Percentiles rank a stretch among this genome's conserved stretches.
Conservation (phyloP, 2,113 vertebrate species). For the Ctenomys sociabilis region DNA sequence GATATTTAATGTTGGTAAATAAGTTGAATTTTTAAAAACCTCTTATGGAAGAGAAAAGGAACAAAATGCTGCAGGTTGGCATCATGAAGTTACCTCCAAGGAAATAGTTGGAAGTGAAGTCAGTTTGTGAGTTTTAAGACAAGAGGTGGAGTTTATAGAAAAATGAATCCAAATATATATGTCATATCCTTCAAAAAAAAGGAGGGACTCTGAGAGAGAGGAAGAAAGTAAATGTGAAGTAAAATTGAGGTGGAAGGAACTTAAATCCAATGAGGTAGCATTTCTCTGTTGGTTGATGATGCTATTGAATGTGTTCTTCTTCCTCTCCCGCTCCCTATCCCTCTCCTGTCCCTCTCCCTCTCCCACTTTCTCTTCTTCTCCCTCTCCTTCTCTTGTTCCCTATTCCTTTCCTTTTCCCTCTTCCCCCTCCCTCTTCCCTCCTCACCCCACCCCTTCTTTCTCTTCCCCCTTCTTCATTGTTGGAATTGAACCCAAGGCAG, state of each 20-base stretch:
- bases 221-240: not conserved
- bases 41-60: not conserved
- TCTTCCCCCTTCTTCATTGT: not conserved
- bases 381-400: not conserved
- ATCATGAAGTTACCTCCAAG: not conserved
- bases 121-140: not conserved
- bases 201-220: not conserved
- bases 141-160: not conserved
- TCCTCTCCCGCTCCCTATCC: too few species aligned
- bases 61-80: not conserved
- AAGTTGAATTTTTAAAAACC: not conserved
- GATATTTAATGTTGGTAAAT: conserved; percentile 16
- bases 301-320: not conserved
- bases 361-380: not conserved
- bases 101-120: not conserved
- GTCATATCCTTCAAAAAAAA: not conserved
- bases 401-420: not conserved
- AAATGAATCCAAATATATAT: not conserved
- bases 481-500: not conserved
- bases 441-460: too few species aligned
- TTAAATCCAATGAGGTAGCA: not conserved
- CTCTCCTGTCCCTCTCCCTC: too few species aligned
- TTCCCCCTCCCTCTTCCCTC: not conserved
- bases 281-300: not conserved
- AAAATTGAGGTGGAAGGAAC: not conserved